Base-by-base conservation (phyloP, 2,888 invertebrate genomes). In the Melanargia galathea region DNA sequence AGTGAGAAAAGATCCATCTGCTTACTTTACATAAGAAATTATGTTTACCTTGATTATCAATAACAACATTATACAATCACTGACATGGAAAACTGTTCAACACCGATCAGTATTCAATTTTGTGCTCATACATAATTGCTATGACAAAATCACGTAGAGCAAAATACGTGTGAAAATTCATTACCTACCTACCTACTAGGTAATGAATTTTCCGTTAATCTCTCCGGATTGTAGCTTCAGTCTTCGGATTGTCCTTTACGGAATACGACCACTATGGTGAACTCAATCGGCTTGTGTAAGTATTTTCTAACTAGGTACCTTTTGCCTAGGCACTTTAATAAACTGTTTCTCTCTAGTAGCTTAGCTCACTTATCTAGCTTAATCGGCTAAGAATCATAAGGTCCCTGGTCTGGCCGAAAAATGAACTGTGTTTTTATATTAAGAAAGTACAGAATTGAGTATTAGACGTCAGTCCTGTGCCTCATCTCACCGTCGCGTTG, bases 71-170 rank as follows among this genome's bases (percentile, higher is more conserved):
- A 43, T 43, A 16, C 43, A 16, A 43, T 62, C 65, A 63, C 18
- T 60, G 67, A 56, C 10, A 38, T 45, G 66, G 55, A 68, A 66
- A 58, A 48, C 60, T 18, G 45, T 60, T 38, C 43, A 60, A 20
- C 30, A 46, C 51, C 33, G 22, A 56, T 67, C 60, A 54, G 48
- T 43, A n/a, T 59, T 43, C 52, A 26, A 56, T 11, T 52, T 13
- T 62, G 60, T 54, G 62, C 43, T 63, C 61, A 63, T 63, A 60
- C 65, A 63, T 69, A 67, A 69, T 68, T 66, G 60, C 49, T 55
- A 10, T 43, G 68, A 66, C 68, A 66, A 38, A 60, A 35, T 60
- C 30, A 38, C 60, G 57, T 55, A 26, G 11, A 30, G 56, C 16
- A 30, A 60, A 60, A 51, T 46, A 30, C 57, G 51, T 45, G 3